Percentiles rank a stretch among this genome's conserved stretches.
Evolutionary conservation across 2,888 invertebrate species (phyloP).

Genomic region (Drosophila stalkeri): DNA sequence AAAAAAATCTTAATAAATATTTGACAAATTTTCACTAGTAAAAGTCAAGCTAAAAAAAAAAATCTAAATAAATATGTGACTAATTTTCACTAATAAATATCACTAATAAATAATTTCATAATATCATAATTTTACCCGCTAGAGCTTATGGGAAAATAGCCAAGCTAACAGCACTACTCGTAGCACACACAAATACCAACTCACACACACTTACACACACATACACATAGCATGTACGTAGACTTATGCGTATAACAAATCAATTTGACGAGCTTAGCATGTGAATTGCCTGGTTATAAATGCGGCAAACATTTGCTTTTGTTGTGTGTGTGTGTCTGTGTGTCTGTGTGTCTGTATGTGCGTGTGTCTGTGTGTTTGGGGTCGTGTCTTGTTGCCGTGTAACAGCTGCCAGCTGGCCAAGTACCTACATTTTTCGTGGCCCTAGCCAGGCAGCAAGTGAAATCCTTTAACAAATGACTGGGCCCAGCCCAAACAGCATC

Average conservation of each 20-base stretch:
- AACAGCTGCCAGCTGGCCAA: constrained; percentile 44
- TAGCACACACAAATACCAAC: background rate
- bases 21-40: too few species aligned
- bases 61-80: too few species aligned
- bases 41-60: too few species aligned
- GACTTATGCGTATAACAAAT: constrained; percentile 47
- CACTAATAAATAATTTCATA: too few species aligned
- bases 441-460: constrained; percentile 15
- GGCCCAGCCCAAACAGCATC: constrained; percentile 26
- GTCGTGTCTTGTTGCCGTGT: constrained; percentile 2
- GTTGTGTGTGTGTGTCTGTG: background rate
- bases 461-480: constrained; percentile 63
- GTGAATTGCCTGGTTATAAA: constrained; percentile 53
- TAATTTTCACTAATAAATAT: too few species aligned
- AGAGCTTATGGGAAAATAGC: background rate
- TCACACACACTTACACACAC: background rate
- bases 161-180: background rate
- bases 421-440: constrained; percentile 29
- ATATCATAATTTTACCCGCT: too few species aligned
- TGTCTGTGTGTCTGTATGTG: background rate
- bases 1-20: too few species aligned
- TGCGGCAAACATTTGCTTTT: constrained; percentile 50
- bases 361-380: background rate
- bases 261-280: constrained; percentile 49
- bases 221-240: background rate